Base-by-base conservation (phyloP, 2,888 invertebrate species). In the Bombylius major region DNA sequence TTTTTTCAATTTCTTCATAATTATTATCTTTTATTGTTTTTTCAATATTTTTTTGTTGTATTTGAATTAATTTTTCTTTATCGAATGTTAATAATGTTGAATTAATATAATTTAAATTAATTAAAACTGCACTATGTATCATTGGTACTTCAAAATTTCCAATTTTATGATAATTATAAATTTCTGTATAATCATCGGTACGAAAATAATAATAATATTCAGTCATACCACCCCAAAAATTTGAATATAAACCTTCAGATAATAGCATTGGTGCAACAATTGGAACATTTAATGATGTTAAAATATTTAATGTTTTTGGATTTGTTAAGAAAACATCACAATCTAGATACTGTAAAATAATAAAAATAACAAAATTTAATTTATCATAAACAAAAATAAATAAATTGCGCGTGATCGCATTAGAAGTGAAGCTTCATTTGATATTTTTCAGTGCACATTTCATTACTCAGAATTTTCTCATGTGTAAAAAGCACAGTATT, bases 171-270 rank as follows among this genome's bases (percentile, higher is more conserved):
- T 84, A 74, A 59, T 83, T 79, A 48, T 90, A 76, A 52, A 96
- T 89, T 3, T 84, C 82, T 64, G 86, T 82, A 69, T 97, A 98
- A 49, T 88, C 84, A 6, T 89, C 86, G 0, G 92, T 89, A 65
- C 95, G 78, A 61, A 80, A 73, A 68, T 92, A 92, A 69, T 95
- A 89, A 69, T 87, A 93, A 59, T 87, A 80, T 1, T 82, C 78
- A 0, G 87, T 83, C 89, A 97, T 94, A 5, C 88, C 96, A 64
- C 89, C 89, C 97, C 97, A 98, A 73, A 92, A 98, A 72, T 98
- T 98, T 23, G 93, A 92, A 71, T 96, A 97, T 45, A 89, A 72
- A 13, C 89, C 88, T 58, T 91, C 88, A 0, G 94, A 89, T 54
- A 83, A 77, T 39, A 97, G 75, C 85, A 96, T 84, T 0, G 97